These are phyloP conservation scores for Amphiprion percula DNA, from an alignment of 2,113 vertebrate genomes.

Conservation along the genomic window DNA sequence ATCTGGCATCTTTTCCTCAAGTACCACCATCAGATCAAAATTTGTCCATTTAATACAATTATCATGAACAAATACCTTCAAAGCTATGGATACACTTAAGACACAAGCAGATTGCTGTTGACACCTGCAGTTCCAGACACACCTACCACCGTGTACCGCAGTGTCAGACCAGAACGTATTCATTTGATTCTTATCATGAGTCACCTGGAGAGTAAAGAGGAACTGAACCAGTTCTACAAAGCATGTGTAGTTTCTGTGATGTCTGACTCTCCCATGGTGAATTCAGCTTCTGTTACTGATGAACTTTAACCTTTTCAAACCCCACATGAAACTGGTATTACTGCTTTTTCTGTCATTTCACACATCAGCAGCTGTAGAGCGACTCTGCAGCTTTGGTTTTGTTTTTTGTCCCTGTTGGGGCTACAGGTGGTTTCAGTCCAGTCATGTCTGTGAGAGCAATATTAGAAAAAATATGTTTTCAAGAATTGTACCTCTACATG, in stretches of 20 bases:
- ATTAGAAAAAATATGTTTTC: too few relatives aligned
- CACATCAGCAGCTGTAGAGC: too few relatives aligned
- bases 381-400: too few relatives aligned
- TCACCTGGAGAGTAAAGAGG: neutral
- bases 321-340: neutral
- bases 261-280: neutral
- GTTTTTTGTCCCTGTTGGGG: too few relatives aligned
- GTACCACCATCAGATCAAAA: too few relatives aligned
- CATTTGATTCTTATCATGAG: conserved; percentile 20
- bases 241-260: neutral
- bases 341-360: neutral
- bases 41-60: too few relatives aligned
- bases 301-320: neutral
- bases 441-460: too few relatives aligned
- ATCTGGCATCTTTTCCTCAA: too few relatives aligned
- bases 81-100: neutral
- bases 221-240: neutral
- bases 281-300: neutral
- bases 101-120: neutral
- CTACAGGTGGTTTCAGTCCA: too few relatives aligned
- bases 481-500: too few relatives aligned
- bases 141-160: conserved; percentile 4
- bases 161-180: conserved; percentile 19
- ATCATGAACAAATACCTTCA: neutral
- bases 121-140: conserved; percentile 19